Conservation (phyloP, 30 jellyfish, hydroid and myxozoan genomes). For the Hydra vulgaris region DNA sequence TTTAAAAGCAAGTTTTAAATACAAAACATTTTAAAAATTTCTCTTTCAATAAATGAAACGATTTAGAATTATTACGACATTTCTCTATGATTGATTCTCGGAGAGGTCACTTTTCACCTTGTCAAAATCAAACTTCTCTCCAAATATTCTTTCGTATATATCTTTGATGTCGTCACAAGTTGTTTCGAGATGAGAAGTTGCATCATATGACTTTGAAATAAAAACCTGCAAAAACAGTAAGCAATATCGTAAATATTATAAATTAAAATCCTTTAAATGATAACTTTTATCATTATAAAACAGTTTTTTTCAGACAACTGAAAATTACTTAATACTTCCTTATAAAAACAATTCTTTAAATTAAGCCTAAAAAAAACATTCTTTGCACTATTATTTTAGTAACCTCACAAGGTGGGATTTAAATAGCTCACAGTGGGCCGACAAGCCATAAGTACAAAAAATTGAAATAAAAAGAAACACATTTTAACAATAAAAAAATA, state of each 20-base stretch:
- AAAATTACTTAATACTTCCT: too few relatives aligned
- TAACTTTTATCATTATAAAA: not conserved
- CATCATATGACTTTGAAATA: slow-evolving; percentile 94
- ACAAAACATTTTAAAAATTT: not conserved
- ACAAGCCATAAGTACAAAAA: too few relatives aligned
- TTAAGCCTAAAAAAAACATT: too few relatives aligned
- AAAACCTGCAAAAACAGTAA: slow-evolving; percentile 51
- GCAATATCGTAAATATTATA: not conserved
- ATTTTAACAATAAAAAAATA: too few relatives aligned
- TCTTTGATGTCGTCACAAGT: slow-evolving; percentile 89
- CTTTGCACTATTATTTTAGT: too few relatives aligned
- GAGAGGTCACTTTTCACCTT: slow-evolving; percentile 23
- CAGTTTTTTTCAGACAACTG: too few relatives aligned
- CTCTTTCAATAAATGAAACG: not conserved
- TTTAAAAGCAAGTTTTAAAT: not conserved
- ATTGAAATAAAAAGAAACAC: too few relatives aligned
- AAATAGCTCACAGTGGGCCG: too few relatives aligned
- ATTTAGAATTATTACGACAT: too few relatives aligned
- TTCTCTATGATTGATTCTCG: too few relatives aligned
- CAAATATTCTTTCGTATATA: slow-evolving; percentile 72
- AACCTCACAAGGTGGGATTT: too few relatives aligned
- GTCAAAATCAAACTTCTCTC: slow-evolving; percentile 73
- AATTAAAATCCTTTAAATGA: not conserved
- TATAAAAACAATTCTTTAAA: too few relatives aligned
- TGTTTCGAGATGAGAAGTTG: slow-evolving; percentile 97